A percentile compares a stretch with the other conserved stretches of the same genome.
phyloP scores from a whole-genome alignment of 2,113 vertebrate species.

The Tachycineta bicolor region DNA sequence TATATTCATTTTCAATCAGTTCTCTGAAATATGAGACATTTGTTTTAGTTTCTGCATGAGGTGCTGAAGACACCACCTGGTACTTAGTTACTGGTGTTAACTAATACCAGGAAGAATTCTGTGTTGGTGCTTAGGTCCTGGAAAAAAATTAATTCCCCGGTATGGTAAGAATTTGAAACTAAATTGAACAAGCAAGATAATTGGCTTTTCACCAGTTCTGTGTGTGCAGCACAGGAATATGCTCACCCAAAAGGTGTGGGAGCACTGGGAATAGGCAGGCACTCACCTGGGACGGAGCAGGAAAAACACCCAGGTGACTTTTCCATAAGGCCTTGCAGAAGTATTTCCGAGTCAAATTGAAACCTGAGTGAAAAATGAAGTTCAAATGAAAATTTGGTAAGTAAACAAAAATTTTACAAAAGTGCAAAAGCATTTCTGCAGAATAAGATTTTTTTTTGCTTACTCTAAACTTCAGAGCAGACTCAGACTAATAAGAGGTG shows the following conservation, averaged over 20 bases:
- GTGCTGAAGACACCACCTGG: not conserved
- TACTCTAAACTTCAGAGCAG: not conserved
- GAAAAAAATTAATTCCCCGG: not conserved
- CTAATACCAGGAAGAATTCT: not conserved
- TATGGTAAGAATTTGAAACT: not conserved
- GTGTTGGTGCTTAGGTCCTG: not conserved
- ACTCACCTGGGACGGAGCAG: not conserved
- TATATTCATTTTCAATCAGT: not conserved
- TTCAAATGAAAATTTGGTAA: not conserved
- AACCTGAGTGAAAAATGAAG: not conserved
- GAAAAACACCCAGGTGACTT: not conserved
- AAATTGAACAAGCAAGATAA: not conserved
- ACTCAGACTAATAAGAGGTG: not conserved
- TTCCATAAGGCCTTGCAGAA: not conserved
- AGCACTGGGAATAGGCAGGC: not conserved
- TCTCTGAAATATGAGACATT: not conserved
- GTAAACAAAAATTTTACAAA: not conserved
- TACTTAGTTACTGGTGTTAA: not conserved
- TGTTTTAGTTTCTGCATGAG: not conserved
- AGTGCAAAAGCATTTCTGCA: not conserved
- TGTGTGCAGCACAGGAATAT: not conserved
- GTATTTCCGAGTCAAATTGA: not conserved
- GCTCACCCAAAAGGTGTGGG: fast-evolving
- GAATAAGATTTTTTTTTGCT: not conserved
- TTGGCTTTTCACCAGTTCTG: not conserved